These are phyloP conservation scores for Eupithecia abbreviata DNA, from an alignment of 2,888 invertebrate species.

Conservation along the genomic window DNA sequence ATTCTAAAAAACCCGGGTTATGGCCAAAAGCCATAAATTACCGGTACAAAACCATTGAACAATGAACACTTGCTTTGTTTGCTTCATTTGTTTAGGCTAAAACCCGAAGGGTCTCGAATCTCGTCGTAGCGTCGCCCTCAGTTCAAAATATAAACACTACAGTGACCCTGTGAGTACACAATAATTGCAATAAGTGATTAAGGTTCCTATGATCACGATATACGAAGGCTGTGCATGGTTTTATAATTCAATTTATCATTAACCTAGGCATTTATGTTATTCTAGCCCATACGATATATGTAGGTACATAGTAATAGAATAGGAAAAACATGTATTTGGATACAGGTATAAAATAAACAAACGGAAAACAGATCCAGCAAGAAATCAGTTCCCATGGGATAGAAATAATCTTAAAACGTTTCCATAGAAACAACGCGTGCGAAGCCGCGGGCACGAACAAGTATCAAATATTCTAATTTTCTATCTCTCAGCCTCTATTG, in stretches of 20 bases:
- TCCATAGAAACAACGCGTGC: no score
- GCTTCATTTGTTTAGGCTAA: constrained; percentile 42
- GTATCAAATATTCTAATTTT: not conserved
- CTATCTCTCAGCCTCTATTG: not conserved
- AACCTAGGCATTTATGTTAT: not conserved
- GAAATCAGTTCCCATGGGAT: no score
- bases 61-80: constrained; percentile 26
- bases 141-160: constrained; percentile 15
- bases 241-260: not conserved
- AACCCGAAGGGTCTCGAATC: not conserved
- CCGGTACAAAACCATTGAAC: constrained; percentile 26
- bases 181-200: constrained; percentile 66
- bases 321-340: no score
- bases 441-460: no score
- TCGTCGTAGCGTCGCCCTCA: constrained; percentile 18
- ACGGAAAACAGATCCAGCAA: no score
- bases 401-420: no score
- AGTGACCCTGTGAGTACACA: constrained; percentile 47
- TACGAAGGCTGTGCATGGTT: constrained; percentile 44
- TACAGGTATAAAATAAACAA: no score
- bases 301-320: not conserved
- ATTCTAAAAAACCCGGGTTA: not conserved
- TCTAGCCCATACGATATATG: not conserved
- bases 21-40: not conserved
- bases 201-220: constrained; percentile 62